Evolutionary conservation across 2,113 vertebrate species (phyloP), one percentile per base, ranked within the genome.

Genomic region (Pelecanus crispus): DNA sequence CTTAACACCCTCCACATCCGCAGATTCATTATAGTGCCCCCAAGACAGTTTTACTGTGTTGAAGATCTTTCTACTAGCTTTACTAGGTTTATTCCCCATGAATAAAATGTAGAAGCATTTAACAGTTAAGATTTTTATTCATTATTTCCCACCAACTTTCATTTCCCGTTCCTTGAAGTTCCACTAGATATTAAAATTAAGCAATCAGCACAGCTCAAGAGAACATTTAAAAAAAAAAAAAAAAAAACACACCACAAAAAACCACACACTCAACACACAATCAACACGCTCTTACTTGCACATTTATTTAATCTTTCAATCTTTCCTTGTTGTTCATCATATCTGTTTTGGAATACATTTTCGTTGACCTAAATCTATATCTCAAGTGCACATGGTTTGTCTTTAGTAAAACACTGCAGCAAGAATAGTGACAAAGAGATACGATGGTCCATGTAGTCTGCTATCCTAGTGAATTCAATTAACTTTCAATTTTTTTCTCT

Each of bases 381-480:
- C 28, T 68, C 49, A 75, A 61, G 10, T 31, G 28, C 18, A 70
- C 0, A 0, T 21, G 6, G 18, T 58, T 40, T 7, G 7, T 20
- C 45, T 71, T 81, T 22, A 74, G 32, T 25, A 90, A 87, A 90
- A 58, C 21, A 52, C 2, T 45, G 11, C 16, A 84, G 31, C 11
- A 49, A 63, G 40, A 44, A 45, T 3, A 47, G 24, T 34, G 29
- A 66, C 59, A 68, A 50, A 44, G n/a, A 81, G 24, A 65, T n/a
- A 34, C 1, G 2, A 26, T 8, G 5, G 31, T 19, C 56, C 67
- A 10, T 34, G 4, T 36, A 42, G 32, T n/a, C 47, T 70, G 32
- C 7, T 80, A 17, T 34, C 28, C 40, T 36, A 63, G 3, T 21
- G 25, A 65, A 77, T n/a, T 58, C 62, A 87, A 40, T 21, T 40